A percentile compares a stretch with the other conserved stretches of the same genome.
Conservation (phyloP, 1,140 invertebrate species). For the Holcopasites calliopsidis region DNA sequence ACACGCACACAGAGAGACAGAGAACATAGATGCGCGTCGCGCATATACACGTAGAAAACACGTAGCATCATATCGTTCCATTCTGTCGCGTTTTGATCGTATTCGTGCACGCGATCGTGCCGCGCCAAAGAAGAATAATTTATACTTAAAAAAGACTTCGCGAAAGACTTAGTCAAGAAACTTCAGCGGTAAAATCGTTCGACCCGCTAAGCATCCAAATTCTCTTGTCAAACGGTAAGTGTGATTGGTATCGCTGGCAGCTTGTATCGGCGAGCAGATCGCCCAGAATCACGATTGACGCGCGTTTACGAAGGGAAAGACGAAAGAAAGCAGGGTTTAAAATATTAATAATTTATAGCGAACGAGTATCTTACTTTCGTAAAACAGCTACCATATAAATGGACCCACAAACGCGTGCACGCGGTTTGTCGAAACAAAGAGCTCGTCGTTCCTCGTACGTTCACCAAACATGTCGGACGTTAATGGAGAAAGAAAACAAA, state of each 20-base stretch:
- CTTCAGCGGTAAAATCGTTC: constrained; percentile 75
- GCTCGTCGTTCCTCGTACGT: not conserved
- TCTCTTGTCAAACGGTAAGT: not conserved
- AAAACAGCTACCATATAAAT: constrained; percentile 57
- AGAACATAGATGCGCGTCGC: too few relatives aligned
- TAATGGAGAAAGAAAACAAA: not conserved
- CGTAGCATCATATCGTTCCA: constrained; percentile 25
- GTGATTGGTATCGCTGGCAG: not conserved
- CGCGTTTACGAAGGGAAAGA: constrained; percentile 24
- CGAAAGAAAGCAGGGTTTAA: constrained; percentile 73
- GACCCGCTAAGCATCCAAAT: constrained; percentile 64
- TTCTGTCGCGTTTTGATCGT: constrained; percentile 40
- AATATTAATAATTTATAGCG: constrained; percentile 74
- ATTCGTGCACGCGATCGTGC: constrained; percentile 56
- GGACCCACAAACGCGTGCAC: not conserved
- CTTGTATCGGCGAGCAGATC: constrained; percentile 28
- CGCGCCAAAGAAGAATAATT: constrained; percentile 69
- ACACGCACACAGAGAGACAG: constrained; percentile 7
- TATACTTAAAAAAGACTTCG: constrained; percentile 75
- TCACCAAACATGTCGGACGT: not conserved
- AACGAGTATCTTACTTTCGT: constrained; percentile 67
- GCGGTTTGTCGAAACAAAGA: not conserved
- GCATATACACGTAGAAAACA: constrained; percentile 8
- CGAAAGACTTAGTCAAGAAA: constrained; percentile 75
- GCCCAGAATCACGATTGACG: constrained; percentile 16